phyloP scores from a whole-genome alignment of 2,888 invertebrate genomes.

The Drosophila koepferae region DNA sequence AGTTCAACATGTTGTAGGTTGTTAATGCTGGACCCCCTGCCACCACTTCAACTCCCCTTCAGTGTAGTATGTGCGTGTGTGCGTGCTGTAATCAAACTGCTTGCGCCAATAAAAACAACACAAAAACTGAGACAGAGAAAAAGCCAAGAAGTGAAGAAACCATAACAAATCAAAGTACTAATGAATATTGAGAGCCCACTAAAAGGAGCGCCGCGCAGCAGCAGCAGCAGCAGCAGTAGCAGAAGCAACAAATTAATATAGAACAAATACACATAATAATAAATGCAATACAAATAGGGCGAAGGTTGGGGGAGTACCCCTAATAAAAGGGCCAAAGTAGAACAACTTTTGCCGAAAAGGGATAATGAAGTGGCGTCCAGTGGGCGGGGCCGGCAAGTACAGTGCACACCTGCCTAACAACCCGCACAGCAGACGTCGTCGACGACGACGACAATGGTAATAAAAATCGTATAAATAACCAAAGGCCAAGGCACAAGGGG shows the following conservation, averaged over 20 bases:
- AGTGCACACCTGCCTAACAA: slow-evolving; percentile 70
- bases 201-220: slow-evolving; percentile 58
- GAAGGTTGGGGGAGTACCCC: slow-evolving; percentile 26
- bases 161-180: slow-evolving; percentile 80
- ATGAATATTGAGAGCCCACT: slow-evolving; percentile 79
- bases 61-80: slow-evolving; percentile 11
- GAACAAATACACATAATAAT: slow-evolving; percentile 78
- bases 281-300: slow-evolving; percentile 57
- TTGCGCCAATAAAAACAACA: slow-evolving; percentile 74
- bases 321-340: slow-evolving; percentile 56
- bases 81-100: slow-evolving; percentile 69
- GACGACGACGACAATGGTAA: slow-evolving; percentile 51
- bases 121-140: slow-evolving; percentile 49
- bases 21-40: slow-evolving; percentile 10
- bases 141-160: slow-evolving; percentile 61
- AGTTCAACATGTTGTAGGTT: slow-evolving; percentile 74
- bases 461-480: slow-evolving; percentile 80
- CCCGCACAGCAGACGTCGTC: slow-evolving; percentile 41
- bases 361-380: slow-evolving; percentile 70
- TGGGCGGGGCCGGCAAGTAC: slow-evolving; percentile 6
- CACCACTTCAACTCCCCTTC: background rate
- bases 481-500: slow-evolving; percentile 55
- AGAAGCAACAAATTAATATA: slow-evolving; percentile 76
- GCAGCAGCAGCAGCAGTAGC: slow-evolving; percentile 42
- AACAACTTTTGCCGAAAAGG: slow-evolving; percentile 56